phyloP scores from a whole-genome alignment of 2,888 invertebrate genomes.

The Polydrusus cervinus region DNA sequence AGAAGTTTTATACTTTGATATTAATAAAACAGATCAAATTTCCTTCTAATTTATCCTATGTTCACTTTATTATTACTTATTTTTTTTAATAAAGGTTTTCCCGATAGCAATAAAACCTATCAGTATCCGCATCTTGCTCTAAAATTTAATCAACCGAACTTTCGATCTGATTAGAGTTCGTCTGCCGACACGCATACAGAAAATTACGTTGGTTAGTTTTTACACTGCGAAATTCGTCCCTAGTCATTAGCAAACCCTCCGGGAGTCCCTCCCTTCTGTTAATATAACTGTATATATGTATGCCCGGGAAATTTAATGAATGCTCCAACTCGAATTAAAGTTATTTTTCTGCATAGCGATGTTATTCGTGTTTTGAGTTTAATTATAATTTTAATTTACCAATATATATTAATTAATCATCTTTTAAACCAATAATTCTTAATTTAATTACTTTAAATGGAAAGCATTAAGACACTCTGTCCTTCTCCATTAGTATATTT shows the following conservation, averaged over 20 bases:
- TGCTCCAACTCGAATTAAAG: constrained; percentile 14
- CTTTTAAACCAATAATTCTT: no score
- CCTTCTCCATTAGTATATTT: no score
- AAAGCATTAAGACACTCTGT: no score
- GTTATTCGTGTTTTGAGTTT: not conserved
- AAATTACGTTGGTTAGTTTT: constrained; percentile 48
- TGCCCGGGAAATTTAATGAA: constrained; percentile 26
- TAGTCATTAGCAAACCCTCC: constrained; percentile 44
- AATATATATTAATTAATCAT: no score
- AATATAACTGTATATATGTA: constrained; percentile 30
- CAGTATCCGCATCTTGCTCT: constrained; percentile 38
- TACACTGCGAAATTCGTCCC: constrained; percentile 42
- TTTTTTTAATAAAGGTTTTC: constrained; percentile 7
- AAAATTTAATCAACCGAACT: constrained; percentile 40
- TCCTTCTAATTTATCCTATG: not conserved
- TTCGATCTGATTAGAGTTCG: constrained; percentile 39
- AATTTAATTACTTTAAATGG: no score
- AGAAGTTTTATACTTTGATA: no score
- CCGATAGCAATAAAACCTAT: constrained; percentile 17
- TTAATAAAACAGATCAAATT: not conserved
- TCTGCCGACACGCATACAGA: constrained; percentile 41
- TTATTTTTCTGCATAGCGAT: not conserved
- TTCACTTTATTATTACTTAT: not conserved
- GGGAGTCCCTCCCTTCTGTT: constrained; percentile 38
- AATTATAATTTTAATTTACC: not conserved